These are phyloP conservation scores for Spodoptera litura DNA, from an alignment of 1,140 invertebrate genomes.

Conservation along the genomic window DNA sequence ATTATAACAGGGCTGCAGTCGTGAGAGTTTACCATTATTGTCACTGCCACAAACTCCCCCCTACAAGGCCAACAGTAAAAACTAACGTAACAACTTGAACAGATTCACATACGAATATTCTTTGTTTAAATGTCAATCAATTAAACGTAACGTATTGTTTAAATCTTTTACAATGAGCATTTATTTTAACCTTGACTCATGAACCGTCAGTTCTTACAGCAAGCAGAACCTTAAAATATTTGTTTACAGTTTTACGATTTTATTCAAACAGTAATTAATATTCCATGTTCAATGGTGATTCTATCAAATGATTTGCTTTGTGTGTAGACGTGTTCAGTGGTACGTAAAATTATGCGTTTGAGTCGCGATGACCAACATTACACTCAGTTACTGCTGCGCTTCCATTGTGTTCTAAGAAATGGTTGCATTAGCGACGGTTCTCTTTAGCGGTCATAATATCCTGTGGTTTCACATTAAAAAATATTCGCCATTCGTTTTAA, in stretches of 20 bases:
- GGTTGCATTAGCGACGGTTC: constrained; percentile 13
- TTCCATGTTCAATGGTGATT: constrained; percentile 32
- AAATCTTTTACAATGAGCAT: too few relatives aligned
- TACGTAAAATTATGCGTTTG: constrained; percentile 63
- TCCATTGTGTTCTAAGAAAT: constrained; percentile 55
- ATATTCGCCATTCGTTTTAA: not conserved
- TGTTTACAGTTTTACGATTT: not conserved
- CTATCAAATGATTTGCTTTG: constrained; percentile 51
- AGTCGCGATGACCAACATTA: constrained; percentile 54
- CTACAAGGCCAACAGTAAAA: constrained; percentile 7
- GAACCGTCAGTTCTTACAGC: not conserved
- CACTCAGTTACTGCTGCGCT: constrained; percentile 53
- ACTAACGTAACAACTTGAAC: not conserved
- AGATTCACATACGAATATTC: constrained; percentile 5
- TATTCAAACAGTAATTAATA: not conserved
- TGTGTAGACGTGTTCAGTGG: constrained; percentile 56
- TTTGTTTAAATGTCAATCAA: too few relatives aligned
- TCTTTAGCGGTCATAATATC: constrained; percentile 41
- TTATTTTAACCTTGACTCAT: not conserved
- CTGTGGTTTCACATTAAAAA: constrained; percentile 44
- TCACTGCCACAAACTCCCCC: constrained; percentile 57
- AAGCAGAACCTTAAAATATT: not conserved
- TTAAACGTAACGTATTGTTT: too few relatives aligned
- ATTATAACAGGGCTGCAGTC: constrained; percentile 70
- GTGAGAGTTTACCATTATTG: constrained; percentile 66